Base-by-base conservation (phyloP, 1,140 invertebrate genomes). In the Drosophila navojoa region DNA sequence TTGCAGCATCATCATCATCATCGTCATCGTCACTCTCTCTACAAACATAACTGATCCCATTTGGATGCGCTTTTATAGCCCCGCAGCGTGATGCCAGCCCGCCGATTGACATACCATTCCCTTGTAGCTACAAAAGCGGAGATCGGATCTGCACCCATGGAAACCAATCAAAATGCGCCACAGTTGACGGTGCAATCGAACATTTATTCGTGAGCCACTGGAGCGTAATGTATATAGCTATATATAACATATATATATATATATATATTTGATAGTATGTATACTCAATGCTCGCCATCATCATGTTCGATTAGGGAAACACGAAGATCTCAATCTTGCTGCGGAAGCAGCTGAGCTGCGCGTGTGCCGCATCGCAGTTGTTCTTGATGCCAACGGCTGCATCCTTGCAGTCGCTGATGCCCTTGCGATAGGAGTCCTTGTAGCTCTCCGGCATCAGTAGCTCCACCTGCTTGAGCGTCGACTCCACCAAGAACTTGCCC, bases 381-480 rank as follows among this genome's bases (percentile, higher is more conserved):
- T 91, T 90, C 42, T 91, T 91, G 19, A 91, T 76, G 13, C 90
- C 90, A 11, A 29, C 57, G 1, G 81, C 73, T 13, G 79, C 59
- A 38, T 91, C 89, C 62, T 91, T 91, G 61, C 90, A 91, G 6
- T 60, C 52, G 0, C 38, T 16, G 15, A 90, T 49, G 9, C 90
- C 90, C 16, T 53, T 40, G 32, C 69, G 63, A 42, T 91, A 91
- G 6, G 79, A 75, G 0, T 74, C 53, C 71, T 91, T 91, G 38
- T 87, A 90, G 44, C 22, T 55, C 19, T 91, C 90, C 29, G 90
- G 90, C 74, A 91, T 61, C 6, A 91, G 53, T 1, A 91, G 45
- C 0, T 91, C 90, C 44, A 91, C 78, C 68, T 91, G 90, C 60
- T 91, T 91, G 1, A 91, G 58, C 1, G 90, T 64, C 2, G 84